A percentile compares a stretch with the other conserved stretches of the same genome.
Evolutionary conservation across 2,797 vertebrate genomes (phyloP).

Genomic region (Cygnus olor): DNA sequence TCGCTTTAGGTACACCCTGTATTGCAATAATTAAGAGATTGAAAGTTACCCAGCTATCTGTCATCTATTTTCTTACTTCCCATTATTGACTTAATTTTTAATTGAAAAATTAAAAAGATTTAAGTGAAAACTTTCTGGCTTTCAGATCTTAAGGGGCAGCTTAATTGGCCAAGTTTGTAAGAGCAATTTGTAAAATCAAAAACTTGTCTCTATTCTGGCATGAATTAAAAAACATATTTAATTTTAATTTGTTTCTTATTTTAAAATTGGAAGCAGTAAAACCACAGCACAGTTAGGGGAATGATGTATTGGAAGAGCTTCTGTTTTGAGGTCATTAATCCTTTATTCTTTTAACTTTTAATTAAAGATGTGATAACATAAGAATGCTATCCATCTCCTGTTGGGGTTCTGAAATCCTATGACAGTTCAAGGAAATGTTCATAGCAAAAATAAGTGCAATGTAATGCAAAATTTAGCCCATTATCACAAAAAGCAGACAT

Average conservation of each 20-base stretch:
- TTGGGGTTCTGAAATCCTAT: not conserved
- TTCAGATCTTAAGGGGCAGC: not conserved
- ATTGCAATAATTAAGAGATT: not conserved
- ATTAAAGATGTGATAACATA: not conserved
- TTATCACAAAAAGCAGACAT: not conserved
- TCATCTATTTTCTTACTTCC: not conserved
- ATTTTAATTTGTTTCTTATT: not conserved
- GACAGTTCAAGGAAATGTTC: not conserved
- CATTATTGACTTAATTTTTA: not conserved
- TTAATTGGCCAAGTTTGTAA: constrained; percentile 5
- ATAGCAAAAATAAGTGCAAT: not conserved
- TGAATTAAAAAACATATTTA: not conserved
- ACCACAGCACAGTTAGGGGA: not conserved
- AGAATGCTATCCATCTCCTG: not conserved
- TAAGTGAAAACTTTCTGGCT: not conserved
- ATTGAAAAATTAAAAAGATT: too few relatives aligned
- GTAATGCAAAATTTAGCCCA: not conserved
- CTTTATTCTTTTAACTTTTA: not conserved
- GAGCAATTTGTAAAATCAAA: not conserved
- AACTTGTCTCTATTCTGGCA: not conserved
- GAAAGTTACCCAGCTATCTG: not conserved
- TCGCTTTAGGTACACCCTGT: not conserved
- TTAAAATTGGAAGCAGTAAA: not conserved
- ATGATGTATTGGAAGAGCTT: not conserved
- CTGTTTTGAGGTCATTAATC: not conserved